A percentile compares a stretch with the other conserved stretches of the same genome.
Evolutionary conservation across 2,113 vertebrate species (phyloP).

Genomic region (Corydoras sp.): DNA sequence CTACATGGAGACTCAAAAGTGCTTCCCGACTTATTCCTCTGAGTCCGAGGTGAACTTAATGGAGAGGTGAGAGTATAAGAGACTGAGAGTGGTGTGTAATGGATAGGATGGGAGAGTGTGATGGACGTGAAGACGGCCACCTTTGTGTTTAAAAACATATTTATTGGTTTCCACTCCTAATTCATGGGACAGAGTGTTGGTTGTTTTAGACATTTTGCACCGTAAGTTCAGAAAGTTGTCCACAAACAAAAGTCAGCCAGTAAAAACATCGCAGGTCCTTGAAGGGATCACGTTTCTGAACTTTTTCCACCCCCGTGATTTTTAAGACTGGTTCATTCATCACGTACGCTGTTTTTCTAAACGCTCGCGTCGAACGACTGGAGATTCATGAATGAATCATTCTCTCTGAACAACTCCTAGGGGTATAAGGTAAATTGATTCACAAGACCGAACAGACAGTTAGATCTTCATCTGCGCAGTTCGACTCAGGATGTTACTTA

Average conservation of each 20-base stretch:
- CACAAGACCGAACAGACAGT: neutral
- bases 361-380: too few relatives aligned
- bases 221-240: too few relatives aligned
- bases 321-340: too few relatives aligned
- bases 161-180: neutral
- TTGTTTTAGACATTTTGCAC: too few relatives aligned
- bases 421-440: neutral
- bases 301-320: too few relatives aligned
- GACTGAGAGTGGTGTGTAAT: neutral
- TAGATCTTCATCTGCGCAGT: neutral
- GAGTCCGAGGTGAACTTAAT: slow-evolving; percentile 20
- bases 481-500: neutral
- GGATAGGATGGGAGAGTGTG: neutral
- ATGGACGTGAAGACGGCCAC: neutral
- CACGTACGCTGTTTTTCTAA: too few relatives aligned
- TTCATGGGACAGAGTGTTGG: neutral
- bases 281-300: too few relatives aligned
- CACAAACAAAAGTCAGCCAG: too few relatives aligned
- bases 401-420: neutral
- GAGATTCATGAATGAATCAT: too few relatives aligned
- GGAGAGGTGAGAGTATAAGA: neutral
- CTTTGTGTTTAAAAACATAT: neutral
- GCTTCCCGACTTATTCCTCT: slow-evolving; percentile 8
- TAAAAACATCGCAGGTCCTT: too few relatives aligned
- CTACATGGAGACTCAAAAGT: slow-evolving; percentile 17